Conservation (phyloP, 2,888 invertebrate species). For the Anorthoa munda region DNA sequence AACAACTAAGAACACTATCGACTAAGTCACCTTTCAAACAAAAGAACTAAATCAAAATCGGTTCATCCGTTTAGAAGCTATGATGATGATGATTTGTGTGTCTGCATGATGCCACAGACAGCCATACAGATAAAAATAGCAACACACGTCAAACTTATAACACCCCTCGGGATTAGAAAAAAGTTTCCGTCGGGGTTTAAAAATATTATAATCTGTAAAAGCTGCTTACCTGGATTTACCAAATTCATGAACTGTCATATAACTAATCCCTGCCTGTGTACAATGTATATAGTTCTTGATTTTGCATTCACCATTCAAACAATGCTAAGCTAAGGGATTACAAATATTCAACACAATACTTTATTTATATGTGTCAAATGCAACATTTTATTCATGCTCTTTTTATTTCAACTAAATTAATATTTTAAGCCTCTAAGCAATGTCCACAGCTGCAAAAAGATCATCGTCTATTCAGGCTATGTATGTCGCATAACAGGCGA, state of each 20-base stretch:
- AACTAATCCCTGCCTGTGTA: background rate
- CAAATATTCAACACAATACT: background rate
- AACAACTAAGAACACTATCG: no score
- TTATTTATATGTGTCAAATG: background rate
- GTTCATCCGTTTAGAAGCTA: no score
- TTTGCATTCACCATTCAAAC: slow-evolving; percentile 3
- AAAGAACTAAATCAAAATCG: no score
- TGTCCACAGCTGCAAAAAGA: background rate
- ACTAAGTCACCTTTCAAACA: no score
- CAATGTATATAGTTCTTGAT: background rate
- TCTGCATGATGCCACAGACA: no score
- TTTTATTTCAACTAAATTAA: background rate
- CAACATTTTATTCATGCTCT: background rate
- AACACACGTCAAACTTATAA: no score
- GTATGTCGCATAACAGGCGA: no score
- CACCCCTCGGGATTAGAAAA: no score
- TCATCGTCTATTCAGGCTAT: no score
- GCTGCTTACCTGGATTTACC: background rate
- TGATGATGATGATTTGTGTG: no score
- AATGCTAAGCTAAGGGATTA: slow-evolving; percentile 5
- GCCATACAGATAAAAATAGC: no score
- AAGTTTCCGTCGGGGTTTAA: no score
- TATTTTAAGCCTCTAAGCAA: background rate
- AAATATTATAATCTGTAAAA: background rate
- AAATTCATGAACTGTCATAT: background rate